Evolutionary conservation across 2,797 vertebrate species (phyloP).

Genomic region (Carapus acus): DNA sequence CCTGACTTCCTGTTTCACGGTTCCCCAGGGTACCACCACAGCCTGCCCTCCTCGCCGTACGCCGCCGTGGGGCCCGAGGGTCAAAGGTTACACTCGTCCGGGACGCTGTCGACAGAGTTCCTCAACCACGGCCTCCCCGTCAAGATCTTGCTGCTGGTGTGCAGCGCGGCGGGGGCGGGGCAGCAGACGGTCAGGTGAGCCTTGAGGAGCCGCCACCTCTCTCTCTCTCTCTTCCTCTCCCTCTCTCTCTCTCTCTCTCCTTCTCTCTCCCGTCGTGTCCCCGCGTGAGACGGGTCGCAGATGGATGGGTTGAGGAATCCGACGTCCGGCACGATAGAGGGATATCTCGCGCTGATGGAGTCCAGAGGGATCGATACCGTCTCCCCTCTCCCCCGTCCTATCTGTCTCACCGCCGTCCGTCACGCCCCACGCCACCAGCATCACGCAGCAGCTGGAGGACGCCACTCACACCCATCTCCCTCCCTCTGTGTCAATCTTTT

Average conservation of each 20-base stretch:
- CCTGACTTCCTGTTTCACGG: background rate
- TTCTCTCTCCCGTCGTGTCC: too few relatives aligned
- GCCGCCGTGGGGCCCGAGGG: conserved; percentile 64
- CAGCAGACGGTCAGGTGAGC: conserved; percentile 80
- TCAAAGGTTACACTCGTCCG: conserved; percentile 64
- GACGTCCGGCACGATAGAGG: conserved; percentile 44
- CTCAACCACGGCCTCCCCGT: conserved; percentile 66
- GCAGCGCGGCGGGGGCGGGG: conserved; percentile 78
- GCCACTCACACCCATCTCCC: too few relatives aligned
- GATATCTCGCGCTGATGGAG: conserved; percentile 45
- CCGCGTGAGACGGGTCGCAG: conserved; percentile 37
- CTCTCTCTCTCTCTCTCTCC: too few relatives aligned
- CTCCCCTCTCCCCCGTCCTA: too few relatives aligned
- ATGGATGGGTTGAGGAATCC: conserved; percentile 33
- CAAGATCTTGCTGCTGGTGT: conserved; percentile 84
- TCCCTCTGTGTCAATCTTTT: too few relatives aligned
- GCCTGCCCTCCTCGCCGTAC: conserved; percentile 78
- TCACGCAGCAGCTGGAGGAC: conserved; percentile 51
- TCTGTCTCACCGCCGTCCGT: conserved; percentile 32
- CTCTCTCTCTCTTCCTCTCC: too few relatives aligned
- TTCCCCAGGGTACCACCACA: conserved; percentile 77
- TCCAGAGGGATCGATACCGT: conserved; percentile 58
- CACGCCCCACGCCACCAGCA: conserved; percentile 33
- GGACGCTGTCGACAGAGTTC: conserved; percentile 77
- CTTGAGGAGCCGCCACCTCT: too few relatives aligned